Conservation (phyloP, 2,113 vertebrate genomes). For the Andinoacara biseriatus region DNA sequence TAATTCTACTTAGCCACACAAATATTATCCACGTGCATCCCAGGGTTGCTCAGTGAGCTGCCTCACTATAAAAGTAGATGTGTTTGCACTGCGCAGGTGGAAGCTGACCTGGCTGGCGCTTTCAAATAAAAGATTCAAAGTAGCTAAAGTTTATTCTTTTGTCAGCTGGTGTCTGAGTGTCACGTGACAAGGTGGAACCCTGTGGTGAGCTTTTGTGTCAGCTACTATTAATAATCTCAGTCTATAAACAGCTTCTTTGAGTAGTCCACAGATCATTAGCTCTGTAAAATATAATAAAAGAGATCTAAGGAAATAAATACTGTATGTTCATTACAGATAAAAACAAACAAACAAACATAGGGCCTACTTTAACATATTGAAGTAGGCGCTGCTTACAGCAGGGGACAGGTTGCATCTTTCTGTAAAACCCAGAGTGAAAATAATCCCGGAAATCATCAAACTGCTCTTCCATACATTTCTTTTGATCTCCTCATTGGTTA, state of each 20-base stretch:
- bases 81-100: neutral
- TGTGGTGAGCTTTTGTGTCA: neutral
- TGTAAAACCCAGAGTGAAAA: neutral
- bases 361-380: no score
- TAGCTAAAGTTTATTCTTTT: neutral
- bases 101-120: neutral
- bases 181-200: neutral
- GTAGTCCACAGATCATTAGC: neutral
- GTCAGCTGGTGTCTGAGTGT: neutral
- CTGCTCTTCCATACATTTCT: neutral
- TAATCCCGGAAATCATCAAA: neutral
- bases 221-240: no score
- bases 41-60: neutral
- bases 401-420: neutral
- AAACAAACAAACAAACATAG: neutral
- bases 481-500: rapidly evolving
- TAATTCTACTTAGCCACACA: neutral
- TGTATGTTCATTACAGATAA: neutral
- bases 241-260: neutral
- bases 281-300: no score
- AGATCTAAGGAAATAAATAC: neutral
- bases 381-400: neutral
- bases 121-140: neutral
- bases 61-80: neutral
- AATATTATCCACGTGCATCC: neutral